A percentile compares a stretch with the other conserved stretches of the same genome.
Conservation (phyloP, 2,113 vertebrate species). For the Silurus meridionalis region DNA sequence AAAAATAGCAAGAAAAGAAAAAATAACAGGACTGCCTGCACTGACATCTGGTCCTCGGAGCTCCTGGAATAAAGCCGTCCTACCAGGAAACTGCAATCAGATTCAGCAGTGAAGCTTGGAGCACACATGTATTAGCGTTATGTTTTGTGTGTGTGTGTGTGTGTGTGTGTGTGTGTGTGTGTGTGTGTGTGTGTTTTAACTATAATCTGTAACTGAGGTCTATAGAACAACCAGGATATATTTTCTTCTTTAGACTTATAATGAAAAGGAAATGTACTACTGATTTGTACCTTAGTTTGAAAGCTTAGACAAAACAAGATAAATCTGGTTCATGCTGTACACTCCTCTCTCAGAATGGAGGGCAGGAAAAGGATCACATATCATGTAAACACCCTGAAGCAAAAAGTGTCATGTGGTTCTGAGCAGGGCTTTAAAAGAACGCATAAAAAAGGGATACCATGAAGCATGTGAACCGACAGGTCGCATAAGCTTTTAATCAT, state of each 20-base stretch:
- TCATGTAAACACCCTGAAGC: constrained; percentile 41
- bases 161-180: no score
- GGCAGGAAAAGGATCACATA: constrained; percentile 7
- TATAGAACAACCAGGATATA: neutral
- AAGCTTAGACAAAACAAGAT: neutral
- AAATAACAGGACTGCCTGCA: neutral
- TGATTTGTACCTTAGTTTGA: neutral
- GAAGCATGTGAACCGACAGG: neutral
- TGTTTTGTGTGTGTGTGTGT: no score
- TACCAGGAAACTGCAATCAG: constrained; percentile 32
- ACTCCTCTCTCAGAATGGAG: neutral
- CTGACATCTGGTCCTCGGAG: neutral
- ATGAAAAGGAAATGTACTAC: neutral
- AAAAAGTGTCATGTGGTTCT: constrained; percentile 21
- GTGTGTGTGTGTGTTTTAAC: no score
- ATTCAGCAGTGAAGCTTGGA: constrained; percentile 10
- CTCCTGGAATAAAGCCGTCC: neutral
- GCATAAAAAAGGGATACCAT: neutral
- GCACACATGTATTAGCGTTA: neutral
- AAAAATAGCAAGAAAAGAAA: neutral
- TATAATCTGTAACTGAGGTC: neutral
- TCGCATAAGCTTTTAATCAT: neutral
- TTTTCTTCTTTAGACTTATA: neutral
- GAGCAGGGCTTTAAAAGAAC: neutral
- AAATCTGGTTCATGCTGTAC: neutral